These are phyloP conservation scores for Chaitophorus viminalis DNA, from an alignment of 2,888 invertebrate genomes.

Conservation along the genomic window DNA sequence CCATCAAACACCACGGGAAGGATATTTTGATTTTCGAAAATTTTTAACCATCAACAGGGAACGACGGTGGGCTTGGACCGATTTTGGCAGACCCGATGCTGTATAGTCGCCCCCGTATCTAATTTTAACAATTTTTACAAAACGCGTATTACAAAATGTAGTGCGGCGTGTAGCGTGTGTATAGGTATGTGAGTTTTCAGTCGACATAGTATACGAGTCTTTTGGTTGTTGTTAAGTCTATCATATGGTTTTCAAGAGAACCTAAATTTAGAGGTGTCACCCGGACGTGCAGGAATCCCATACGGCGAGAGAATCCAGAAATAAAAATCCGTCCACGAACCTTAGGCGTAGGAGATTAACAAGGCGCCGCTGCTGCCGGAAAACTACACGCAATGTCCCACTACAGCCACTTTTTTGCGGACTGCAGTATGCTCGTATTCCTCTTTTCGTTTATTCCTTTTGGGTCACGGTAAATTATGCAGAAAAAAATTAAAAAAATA, in stretches of 20 bases:
- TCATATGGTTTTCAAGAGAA: neutral
- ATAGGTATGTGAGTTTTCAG: neutral
- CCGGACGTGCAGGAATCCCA: slow-evolving; percentile 39
- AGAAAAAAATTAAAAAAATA: neutral
- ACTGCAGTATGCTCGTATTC: neutral
- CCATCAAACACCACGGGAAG: neutral
- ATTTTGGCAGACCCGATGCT: slow-evolving; percentile 6
- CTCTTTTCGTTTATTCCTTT: slow-evolving; percentile 13
- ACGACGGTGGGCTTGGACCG: neutral
- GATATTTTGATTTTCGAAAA: slow-evolving; percentile 19
- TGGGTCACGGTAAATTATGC: neutral
- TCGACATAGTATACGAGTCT: neutral
- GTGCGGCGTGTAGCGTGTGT: neutral
- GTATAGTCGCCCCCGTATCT: neutral
- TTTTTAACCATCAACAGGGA: neutral
- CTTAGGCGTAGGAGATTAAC: slow-evolving; percentile 41
- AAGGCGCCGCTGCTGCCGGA: slow-evolving; percentile 16
- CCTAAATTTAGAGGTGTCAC: slow-evolving; percentile 58
- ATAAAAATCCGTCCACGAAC: slow-evolving; percentile 33
- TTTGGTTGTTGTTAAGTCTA: neutral
- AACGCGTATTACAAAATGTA: neutral
- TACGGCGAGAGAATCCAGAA: slow-evolving; percentile 27
- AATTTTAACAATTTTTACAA: slow-evolving; percentile 31
- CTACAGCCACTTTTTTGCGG: neutral
- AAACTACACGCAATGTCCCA: neutral